A percentile compares a stretch with the other conserved stretches of the same genome.
Evolutionary conservation across 92 coral and sea anemone genomes (phyloP).

Genomic region (Actinostola sp.): DNA sequence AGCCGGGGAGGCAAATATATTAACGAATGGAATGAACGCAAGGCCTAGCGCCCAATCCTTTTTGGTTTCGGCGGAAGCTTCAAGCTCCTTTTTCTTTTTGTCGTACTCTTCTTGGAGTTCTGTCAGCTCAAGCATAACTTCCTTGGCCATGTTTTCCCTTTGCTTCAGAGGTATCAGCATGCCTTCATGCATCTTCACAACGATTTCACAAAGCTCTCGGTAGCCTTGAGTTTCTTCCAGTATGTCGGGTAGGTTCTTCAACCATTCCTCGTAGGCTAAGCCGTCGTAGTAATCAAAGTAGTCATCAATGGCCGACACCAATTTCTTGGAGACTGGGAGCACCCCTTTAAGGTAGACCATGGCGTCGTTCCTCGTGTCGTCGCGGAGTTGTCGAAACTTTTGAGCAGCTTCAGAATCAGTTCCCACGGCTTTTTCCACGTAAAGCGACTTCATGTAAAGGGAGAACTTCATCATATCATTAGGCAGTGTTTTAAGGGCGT

Average conservation of each 20-base stretch:
- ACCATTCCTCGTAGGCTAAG: conserved; percentile 45
- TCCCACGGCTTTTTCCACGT: conserved; percentile 50
- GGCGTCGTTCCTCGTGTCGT: conserved; percentile 69
- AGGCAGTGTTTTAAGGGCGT: no score
- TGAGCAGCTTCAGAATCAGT: conserved; percentile 7
- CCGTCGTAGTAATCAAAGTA: conserved; percentile 57
- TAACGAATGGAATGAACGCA: conserved; percentile 47
- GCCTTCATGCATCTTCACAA: conserved; percentile 58
- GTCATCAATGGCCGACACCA: conserved; percentile 43
- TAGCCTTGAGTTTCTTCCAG: conserved; percentile 33
- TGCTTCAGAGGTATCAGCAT: conserved; percentile 51
- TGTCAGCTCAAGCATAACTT: conserved; percentile 43
- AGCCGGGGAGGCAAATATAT: conserved; percentile 47
- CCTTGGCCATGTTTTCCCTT: conserved; percentile 38
- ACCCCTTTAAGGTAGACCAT: conserved; percentile 54
- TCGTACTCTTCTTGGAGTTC: conserved; percentile 38
- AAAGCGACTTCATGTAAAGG: conserved; percentile 50
- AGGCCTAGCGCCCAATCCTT: conserved; percentile 28
- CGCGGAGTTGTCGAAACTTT: conserved; percentile 64
- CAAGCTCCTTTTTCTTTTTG: conserved; percentile 31
- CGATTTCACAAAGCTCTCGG: conserved; percentile 22
- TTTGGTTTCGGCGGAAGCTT: conserved; percentile 15
- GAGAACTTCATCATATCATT: conserved; percentile 60
- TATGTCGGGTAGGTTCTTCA: conserved; percentile 37
- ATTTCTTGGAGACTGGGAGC: conserved; percentile 55